Evolutionary conservation across 2,888 invertebrate genomes (phyloP), one percentile per base, ranked within the genome.

Genomic region (Eristalis intricaria): DNA sequence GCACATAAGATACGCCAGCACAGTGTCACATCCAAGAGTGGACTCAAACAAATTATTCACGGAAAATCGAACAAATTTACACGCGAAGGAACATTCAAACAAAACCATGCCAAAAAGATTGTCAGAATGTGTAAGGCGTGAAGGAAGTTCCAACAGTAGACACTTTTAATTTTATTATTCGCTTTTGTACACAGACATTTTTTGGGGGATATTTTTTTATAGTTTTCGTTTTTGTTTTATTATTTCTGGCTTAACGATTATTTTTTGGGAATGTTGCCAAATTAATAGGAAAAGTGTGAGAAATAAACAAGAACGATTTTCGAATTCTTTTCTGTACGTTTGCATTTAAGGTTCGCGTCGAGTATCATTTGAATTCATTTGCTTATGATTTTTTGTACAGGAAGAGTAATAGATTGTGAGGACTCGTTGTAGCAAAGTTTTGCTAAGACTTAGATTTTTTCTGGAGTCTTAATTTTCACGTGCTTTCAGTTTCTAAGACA

Each of bases 1-100:
- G 91, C 92, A 73, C 66, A 58, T 10, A 69, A 79, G 29, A 78
- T 71, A 29, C 65, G 71, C 10, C 35, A 69, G 26, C 70, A 75
- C 50, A 35, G 8, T 23, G 82, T 87, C 22, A 76, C 77, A 2
- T 43, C 61, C 50, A 82, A 76, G 58, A 23, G 50, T 11, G 68
- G 40, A 40, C 35, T 79, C 10, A 76, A 84, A 35, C 29, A 15
- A 22, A 75, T 71, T 15, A 35, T 83, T 11, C 1, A 11, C 11
- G 74, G 79, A 15, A 70, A 88, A 75, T 85, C 79, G 85, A 22
- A 38, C 15, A 77, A 84, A 65, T 84, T 86, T 43, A 56, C 64
- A n/a, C 43, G 73, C 26, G 61, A 81, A 38, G 77, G 68, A 7
- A 82, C 84, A 15, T 43, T 58, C 50, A 88, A 82, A 26, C 2